Evolutionary conservation across 2,113 vertebrate species (phyloP).

Genomic region (Zosterops pallidus): DNA sequence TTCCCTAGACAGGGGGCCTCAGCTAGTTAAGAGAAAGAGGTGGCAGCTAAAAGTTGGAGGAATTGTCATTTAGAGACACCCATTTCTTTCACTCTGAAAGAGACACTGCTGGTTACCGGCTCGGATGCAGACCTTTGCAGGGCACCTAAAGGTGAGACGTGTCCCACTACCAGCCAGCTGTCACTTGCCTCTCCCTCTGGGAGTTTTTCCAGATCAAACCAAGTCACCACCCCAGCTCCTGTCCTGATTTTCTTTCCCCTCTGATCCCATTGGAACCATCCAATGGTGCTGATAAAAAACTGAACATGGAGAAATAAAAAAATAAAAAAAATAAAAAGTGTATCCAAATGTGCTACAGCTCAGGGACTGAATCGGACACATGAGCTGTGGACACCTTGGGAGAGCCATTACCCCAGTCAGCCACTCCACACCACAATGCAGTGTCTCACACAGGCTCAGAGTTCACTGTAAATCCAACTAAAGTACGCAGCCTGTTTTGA

Average conservation of each 20-base stretch:
- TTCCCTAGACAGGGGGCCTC: not conserved
- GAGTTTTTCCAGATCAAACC: not conserved
- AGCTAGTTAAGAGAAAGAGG: not conserved
- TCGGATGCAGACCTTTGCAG: not conserved
- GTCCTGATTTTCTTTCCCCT: not conserved
- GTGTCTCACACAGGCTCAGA: not conserved
- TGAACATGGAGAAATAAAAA: not conserved
- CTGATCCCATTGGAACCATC: not conserved
- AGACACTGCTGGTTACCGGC: not conserved
- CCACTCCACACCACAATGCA: not conserved
- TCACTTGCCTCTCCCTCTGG: not conserved
- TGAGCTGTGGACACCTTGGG: not conserved
- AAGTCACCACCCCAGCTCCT: not conserved
- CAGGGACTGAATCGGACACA: not conserved
- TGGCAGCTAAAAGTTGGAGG: not conserved
- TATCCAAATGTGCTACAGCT: not conserved
- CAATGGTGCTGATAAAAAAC: not conserved
- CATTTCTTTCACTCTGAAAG: not conserved
- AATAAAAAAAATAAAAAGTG: not conserved
- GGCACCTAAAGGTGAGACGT: not conserved
- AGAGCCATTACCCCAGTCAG: not conserved
- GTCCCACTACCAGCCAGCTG: not conserved
- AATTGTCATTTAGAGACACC: fast-evolving
- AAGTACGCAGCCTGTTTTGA: slow-evolving; percentile 3
- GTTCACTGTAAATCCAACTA: not conserved